Evolutionary conservation across 2,797 vertebrate genomes (phyloP).

Genomic region (Argya squamiceps): DNA sequence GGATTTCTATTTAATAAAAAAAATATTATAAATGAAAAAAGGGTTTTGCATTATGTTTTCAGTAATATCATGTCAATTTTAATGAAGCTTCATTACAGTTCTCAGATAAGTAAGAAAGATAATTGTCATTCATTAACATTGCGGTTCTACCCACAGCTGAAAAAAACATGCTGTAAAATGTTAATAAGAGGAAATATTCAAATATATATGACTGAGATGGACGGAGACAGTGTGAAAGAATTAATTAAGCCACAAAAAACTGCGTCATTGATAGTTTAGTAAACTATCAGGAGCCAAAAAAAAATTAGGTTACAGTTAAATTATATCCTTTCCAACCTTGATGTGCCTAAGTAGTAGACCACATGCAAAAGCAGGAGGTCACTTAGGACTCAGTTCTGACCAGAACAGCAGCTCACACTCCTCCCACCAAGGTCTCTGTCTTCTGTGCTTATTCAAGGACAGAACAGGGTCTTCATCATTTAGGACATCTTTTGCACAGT

Average conservation of each 20-base stretch:
- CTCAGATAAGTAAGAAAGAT: slow-evolving; percentile 49
- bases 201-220: slow-evolving; percentile 12
- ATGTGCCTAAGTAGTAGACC: background rate
- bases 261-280: background rate
- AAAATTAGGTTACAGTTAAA: background rate
- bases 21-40: background rate
- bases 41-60: background rate
- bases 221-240: slow-evolving; percentile 8
- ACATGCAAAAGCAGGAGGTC: slow-evolving; percentile 21
- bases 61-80: slow-evolving; percentile 50
- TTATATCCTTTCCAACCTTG: slow-evolving; percentile 35
- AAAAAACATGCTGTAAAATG: slow-evolving; percentile 61
- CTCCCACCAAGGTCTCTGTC: background rate
- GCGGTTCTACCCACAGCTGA: slow-evolving; percentile 40
- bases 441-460: slow-evolving; percentile 26
- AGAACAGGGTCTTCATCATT: slow-evolving; percentile 27
- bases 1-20: slow-evolving; percentile 42
- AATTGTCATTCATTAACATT: slow-evolving; percentile 51
- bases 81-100: slow-evolving; percentile 57
- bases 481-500: background rate
- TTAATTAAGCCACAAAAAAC: slow-evolving; percentile 25
- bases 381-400: slow-evolving; percentile 6
- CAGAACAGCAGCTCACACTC: slow-evolving; percentile 9
- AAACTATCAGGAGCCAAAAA: background rate
- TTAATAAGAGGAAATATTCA: slow-evolving; percentile 50